Percentiles rank a stretch among this genome's conserved stretches.
phyloP scores from a whole-genome alignment of 2,888 invertebrate genomes.

The Girardia tigrina region DNA sequence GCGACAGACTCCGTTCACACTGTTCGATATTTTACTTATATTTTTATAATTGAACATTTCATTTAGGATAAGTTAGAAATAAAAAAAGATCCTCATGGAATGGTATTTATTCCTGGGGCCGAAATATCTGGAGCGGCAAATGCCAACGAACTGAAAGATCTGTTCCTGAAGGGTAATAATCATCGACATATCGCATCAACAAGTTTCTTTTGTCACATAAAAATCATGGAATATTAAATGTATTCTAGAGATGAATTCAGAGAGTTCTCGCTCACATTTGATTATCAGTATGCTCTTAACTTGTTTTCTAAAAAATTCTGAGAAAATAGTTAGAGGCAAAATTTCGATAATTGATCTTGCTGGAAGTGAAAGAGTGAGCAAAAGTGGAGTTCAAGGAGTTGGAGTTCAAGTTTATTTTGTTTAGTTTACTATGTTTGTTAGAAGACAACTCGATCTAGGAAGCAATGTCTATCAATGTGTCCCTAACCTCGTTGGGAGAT shows the following conservation, averaged over 20 bases:
- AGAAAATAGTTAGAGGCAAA: slow-evolving; percentile 51
- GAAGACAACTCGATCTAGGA: slow-evolving; percentile 47
- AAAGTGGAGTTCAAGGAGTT: slow-evolving; percentile 45
- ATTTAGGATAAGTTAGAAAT: slow-evolving; percentile 51
- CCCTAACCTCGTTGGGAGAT: slow-evolving; percentile 54
- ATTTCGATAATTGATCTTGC: slow-evolving; percentile 53
- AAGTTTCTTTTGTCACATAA: too few species aligned
- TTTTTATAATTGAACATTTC: too few species aligned
- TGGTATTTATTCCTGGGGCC: slow-evolving; percentile 48
- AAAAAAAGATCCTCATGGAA: slow-evolving; percentile 52
- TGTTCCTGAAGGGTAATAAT: slow-evolving; percentile 46
- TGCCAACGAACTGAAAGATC: slow-evolving; percentile 42
- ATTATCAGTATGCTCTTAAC: slow-evolving; percentile 52
- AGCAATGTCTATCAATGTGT: slow-evolving; percentile 55
- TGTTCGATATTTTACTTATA: too few species aligned
- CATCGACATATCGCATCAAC: slow-evolving; percentile 47
- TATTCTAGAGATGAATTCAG: slow-evolving; percentile 51
- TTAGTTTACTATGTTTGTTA: background rate
- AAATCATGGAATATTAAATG: too few species aligned
- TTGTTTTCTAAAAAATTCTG: slow-evolving; percentile 51
- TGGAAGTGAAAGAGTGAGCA: slow-evolving; percentile 52
- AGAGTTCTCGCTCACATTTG: slow-evolving; percentile 54
- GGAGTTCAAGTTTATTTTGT: background rate
- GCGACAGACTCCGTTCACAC: slow-evolving; percentile 34
- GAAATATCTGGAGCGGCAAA: slow-evolving; percentile 44